A percentile compares a stretch with the other conserved stretches of the same genome.
phyloP scores from a whole-genome alignment of 2,888 invertebrate species.

The Ephialtes manifestator region DNA sequence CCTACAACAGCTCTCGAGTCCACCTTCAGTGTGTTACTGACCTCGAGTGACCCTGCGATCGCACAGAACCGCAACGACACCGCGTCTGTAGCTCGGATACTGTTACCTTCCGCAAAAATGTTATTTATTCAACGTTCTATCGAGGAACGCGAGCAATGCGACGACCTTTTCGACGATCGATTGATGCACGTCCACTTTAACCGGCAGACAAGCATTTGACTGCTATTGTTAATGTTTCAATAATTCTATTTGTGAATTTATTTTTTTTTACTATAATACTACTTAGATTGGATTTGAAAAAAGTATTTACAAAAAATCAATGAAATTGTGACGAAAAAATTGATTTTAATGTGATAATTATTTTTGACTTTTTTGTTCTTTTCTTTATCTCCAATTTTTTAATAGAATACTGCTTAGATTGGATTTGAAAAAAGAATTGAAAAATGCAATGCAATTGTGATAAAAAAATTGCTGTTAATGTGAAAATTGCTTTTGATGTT shows the following conservation, averaged over 20 bases:
- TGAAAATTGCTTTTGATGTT: no score
- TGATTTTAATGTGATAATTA: no score
- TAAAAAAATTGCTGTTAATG: no score
- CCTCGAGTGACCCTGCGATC: constrained; percentile 84
- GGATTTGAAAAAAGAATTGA: no score
- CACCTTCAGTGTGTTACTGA: constrained; percentile 85
- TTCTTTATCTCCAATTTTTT: no score
- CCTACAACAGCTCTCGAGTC: constrained; percentile 54
- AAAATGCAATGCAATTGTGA: no score
- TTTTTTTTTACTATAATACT: background rate
- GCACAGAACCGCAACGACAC: constrained; percentile 78
- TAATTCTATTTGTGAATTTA: background rate
- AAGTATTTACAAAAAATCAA: no score
- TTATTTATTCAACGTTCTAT: constrained; percentile 61
- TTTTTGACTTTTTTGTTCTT: no score
- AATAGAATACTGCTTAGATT: no score
- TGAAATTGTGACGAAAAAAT: no score
- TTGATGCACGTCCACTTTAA: constrained; percentile 16
- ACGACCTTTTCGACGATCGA: constrained; percentile 59
- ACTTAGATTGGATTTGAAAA: background rate
- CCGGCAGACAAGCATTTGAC: background rate
- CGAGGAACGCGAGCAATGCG: constrained; percentile 14
- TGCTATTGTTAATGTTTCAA: background rate
- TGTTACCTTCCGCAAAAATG: constrained; percentile 79
- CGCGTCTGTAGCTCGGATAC: constrained; percentile 68